Base-by-base conservation (phyloP, 2,888 invertebrate genomes). In the Pristionchus arcanus region DNA sequence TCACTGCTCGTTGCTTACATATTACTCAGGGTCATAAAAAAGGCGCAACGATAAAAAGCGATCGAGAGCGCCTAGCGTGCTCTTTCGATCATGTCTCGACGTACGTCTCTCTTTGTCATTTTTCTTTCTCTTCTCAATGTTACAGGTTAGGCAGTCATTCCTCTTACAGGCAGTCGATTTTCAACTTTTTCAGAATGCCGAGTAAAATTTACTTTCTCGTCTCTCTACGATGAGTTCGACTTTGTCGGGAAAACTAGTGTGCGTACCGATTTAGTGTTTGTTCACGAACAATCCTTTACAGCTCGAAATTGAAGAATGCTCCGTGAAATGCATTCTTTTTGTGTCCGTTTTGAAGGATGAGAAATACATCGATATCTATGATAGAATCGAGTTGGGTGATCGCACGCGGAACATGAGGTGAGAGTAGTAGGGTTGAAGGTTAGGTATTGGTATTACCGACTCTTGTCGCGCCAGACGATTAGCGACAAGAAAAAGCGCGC, bases 31-130 rank as follows among this genome's bases (percentile, higher is more conserved):
- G 7, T n/a, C 2, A 49, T 77, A 28, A 81, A 53, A 81, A 53
- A 53, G n/a, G 16, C n/a, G 81, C 49, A 81, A n/a, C 49, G 81
- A 81, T 81, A 81, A 81, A 81, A n/a, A 49, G 53, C 28, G 74
- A 42, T 74, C 16, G 37, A 37, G 7, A n/a, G 49, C 49, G n/a
- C 19, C 16, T 16, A 4, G 0, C 15, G 5, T 53, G 7, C 49
- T 81, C 37, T 42, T 31, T 42, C 19, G n/a, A 53, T 9, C 49
- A 81, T 53, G 81, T 11, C 16, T 77, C 81, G n/a, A 28, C 53
- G 25, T 49, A 21, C 15, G 2, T 2, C 49, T 25, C 16, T 34
- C 16, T 3, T 74, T 74, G 2, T 7, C 25, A 37, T 21, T 37
- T 25, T 74, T 19, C 37, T 74, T 19, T 21, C 37, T 0, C 15